These are phyloP conservation scores for Callaeas wilsoni DNA, from an alignment of 2,113 vertebrate species.

Conservation along the genomic window DNA sequence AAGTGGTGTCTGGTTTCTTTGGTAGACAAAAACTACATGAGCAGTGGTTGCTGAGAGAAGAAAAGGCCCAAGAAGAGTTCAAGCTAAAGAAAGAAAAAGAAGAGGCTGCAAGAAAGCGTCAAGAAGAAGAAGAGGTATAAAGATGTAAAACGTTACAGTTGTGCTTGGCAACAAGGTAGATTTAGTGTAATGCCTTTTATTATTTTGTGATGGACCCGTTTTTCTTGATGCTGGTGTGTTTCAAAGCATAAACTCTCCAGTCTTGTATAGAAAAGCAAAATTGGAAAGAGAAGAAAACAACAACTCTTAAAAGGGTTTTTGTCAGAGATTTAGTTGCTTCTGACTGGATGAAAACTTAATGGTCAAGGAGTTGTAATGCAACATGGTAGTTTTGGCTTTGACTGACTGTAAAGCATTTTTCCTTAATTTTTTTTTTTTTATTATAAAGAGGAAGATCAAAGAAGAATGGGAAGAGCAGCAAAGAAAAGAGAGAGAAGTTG, in stretches of 20 bases:
- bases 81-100: slow-evolving; percentile 81
- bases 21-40: slow-evolving; percentile 82
- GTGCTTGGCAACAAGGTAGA: background rate
- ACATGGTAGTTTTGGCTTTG: background rate
- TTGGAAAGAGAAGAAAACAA: background rate
- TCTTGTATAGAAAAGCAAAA: background rate
- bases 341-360: background rate
- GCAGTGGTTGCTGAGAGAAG: slow-evolving; percentile 89
- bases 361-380: background rate
- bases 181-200: background rate
- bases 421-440: background rate
- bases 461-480: slow-evolving; percentile 95
- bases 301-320: background rate
- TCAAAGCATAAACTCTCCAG: background rate
- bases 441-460: slow-evolving; percentile 84
- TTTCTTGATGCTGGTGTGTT: background rate
- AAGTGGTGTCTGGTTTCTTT: slow-evolving; percentile 21
- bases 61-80: slow-evolving; percentile 90
- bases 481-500: slow-evolving; percentile 81
- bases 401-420: background rate
- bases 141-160: background rate
- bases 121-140: slow-evolving; percentile 90
- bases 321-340: background rate
- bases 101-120: slow-evolving; percentile 80
- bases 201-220: background rate